Conservation (phyloP, 1,140 invertebrate genomes). For the Cotesia glomerata region DNA sequence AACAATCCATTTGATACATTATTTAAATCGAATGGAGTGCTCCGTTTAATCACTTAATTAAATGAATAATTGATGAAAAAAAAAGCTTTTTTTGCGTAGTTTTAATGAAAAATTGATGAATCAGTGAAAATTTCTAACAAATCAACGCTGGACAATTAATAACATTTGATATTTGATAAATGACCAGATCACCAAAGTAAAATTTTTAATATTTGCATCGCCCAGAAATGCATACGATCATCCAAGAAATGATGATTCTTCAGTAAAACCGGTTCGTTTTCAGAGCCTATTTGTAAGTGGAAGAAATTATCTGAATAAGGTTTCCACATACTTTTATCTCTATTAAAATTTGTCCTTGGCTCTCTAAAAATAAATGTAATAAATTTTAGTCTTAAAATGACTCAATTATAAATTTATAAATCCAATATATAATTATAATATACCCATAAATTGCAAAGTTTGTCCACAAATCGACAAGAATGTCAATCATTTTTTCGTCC, state of each 20-base stretch:
- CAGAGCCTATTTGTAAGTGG: constrained; percentile 9
- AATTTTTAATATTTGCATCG: constrained; percentile 21
- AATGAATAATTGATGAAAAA: too few species aligned
- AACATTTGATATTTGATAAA: not conserved
- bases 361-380: not conserved
- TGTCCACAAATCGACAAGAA: constrained; percentile 30
- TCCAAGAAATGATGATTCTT: not conserved
- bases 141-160: too few species aligned
- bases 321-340: not conserved
- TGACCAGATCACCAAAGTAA: not conserved
- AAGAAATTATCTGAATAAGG: constrained; percentile 3
- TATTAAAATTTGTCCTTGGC: constrained; percentile 11
- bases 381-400: not conserved
- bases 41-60: too few species aligned
- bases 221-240: constrained; percentile 32
- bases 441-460: constrained; percentile 31
- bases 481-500: constrained; percentile 24
- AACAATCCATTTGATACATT: too few species aligned
- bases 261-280: not conserved
- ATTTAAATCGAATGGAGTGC: too few species aligned
- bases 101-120: too few species aligned
- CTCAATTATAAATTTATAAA: not conserved
- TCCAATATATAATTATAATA: constrained; percentile 10
- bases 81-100: too few species aligned
- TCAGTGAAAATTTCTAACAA: too few species aligned